These are phyloP conservation scores for Agriopis aurantiaria DNA, from an alignment of 2,888 invertebrate species.

Conservation along the genomic window DNA sequence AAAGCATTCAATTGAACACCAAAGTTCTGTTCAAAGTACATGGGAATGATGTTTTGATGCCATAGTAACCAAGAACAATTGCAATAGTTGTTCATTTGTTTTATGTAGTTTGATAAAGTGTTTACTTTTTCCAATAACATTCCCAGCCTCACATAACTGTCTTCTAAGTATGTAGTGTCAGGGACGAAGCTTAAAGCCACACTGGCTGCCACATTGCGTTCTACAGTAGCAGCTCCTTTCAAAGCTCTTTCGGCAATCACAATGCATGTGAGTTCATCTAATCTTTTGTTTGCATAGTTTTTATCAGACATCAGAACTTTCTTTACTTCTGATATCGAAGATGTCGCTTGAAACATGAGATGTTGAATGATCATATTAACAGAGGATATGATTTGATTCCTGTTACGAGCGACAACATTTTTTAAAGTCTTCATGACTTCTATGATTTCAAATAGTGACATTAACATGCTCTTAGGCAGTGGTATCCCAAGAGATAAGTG, in stretches of 20 bases:
- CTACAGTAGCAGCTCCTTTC: conserved; percentile 88
- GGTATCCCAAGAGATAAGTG: conserved; percentile 91
- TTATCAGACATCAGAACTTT: conserved; percentile 88
- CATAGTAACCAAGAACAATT: conserved; percentile 93
- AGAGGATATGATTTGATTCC: conserved; percentile 90
- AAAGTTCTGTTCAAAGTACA: conserved; percentile 91
- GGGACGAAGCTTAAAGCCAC: conserved; percentile 90
- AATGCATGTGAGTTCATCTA: conserved; percentile 91
- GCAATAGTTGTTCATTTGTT: conserved; percentile 87
- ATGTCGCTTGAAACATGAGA: conserved; percentile 91
- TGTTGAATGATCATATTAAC: conserved; percentile 93
- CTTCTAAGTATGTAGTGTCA: conserved; percentile 87
- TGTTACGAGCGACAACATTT: conserved; percentile 89
- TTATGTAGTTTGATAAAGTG: conserved; percentile 86
- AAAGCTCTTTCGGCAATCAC: conserved; percentile 90
- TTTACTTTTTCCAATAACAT: conserved; percentile 89
- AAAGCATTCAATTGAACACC: conserved; percentile 89
- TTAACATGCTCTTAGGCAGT: conserved; percentile 91
- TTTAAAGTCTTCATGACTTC: conserved; percentile 93
- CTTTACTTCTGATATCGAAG: conserved; percentile 89
- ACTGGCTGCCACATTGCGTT: conserved; percentile 88
- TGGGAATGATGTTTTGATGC: conserved; percentile 92
- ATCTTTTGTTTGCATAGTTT: conserved; percentile 88
- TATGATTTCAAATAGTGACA: conserved; percentile 92
- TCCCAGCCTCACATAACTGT: conserved; percentile 88